These are phyloP conservation scores for Calosoma granatense DNA, from an alignment of 1,140 invertebrate species.

Conservation along the genomic window DNA sequence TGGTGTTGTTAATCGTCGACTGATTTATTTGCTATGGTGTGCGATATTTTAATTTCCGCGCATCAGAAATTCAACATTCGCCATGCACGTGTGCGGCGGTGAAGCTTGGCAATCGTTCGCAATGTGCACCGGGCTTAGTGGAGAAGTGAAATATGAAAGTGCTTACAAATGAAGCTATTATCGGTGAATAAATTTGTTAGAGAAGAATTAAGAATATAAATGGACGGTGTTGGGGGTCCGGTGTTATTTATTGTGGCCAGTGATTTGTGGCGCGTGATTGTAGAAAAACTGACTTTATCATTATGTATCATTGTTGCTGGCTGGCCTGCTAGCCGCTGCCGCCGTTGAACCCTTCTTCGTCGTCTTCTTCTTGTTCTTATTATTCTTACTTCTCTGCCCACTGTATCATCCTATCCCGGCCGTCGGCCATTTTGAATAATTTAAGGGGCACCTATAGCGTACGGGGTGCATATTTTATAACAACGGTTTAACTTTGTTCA, in stretches of 20 bases:
- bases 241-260: conserved; percentile 15
- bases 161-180: conserved; percentile 10
- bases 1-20: no score
- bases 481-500: conserved; percentile 16
- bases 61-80: no score
- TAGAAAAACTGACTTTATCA: conserved; percentile 18
- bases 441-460: conserved; percentile 14
- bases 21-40: no score
- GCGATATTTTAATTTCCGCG: no score
- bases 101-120: no score
- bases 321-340: not conserved
- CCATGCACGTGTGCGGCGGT: no score
- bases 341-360: conserved; percentile 1
- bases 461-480: conserved; percentile 20
- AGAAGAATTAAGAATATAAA: conserved; percentile 11
- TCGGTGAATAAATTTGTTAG: conserved; percentile 13
- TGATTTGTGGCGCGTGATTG: conserved; percentile 18
- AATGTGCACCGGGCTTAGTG: no score
- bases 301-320: conserved; percentile 15
- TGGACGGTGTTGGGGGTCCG: conserved; percentile 3
- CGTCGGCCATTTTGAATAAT: conserved; percentile 19
- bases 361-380: no score
- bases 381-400: no score
- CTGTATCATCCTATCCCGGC: no score
- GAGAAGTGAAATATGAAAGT: not conserved